These are phyloP conservation scores for Petrolisthes cinctipes DNA, from an alignment of 2,888 invertebrate genomes.

Conservation along the genomic window DNA sequence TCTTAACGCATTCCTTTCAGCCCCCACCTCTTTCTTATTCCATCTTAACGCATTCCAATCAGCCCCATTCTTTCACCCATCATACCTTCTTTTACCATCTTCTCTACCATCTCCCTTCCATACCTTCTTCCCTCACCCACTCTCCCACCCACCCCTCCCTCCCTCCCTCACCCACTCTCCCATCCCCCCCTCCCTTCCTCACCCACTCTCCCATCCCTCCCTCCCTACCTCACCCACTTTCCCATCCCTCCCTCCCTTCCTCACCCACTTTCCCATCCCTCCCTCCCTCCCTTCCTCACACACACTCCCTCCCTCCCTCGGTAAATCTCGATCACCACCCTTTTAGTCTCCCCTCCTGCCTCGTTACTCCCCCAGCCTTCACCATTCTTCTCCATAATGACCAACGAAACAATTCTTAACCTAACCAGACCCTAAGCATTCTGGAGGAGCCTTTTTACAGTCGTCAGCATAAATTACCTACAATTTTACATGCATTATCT, in stretches of 20 bases:
- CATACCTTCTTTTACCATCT: slow-evolving; percentile 5
- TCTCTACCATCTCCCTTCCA: neutral
- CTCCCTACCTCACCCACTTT: neutral
- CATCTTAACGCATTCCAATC: too few relatives aligned
- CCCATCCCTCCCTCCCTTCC: neutral
- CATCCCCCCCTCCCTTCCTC: neutral
- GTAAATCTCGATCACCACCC: neutral
- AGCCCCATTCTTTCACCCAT: neutral
- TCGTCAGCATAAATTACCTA: too few relatives aligned
- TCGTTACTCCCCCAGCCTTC: neutral
- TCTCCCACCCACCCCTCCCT: neutral
- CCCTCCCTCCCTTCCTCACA: neutral
- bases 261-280: neutral
- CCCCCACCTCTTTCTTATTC: too few relatives aligned
- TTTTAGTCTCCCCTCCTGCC: neutral
- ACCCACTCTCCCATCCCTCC: neutral
- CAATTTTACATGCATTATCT: too few relatives aligned
- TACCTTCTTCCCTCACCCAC: neutral
- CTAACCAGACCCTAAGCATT: neutral
- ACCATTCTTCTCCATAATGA: slow-evolving; percentile 8
- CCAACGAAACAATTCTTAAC: neutral
- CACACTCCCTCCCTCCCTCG: neutral
- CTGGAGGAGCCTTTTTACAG: neutral
- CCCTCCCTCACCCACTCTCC: neutral
- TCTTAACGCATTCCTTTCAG: too few relatives aligned